Base-by-base conservation (phyloP, 2,888 invertebrate genomes). In the Choreutis nemorana region DNA sequence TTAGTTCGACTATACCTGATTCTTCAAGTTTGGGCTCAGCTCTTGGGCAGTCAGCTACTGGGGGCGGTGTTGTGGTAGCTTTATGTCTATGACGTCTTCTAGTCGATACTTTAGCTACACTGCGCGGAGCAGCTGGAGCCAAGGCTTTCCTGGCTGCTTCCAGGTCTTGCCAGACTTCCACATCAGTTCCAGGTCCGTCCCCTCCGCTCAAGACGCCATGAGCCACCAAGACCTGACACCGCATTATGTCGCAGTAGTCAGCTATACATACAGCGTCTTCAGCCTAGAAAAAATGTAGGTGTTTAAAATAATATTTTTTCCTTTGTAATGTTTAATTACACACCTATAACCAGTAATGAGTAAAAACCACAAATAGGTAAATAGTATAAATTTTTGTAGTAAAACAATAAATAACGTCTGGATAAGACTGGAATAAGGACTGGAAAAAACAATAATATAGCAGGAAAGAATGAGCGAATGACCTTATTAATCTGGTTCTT, bases 231-330 rank as follows among this genome's bases (percentile, higher is more conserved):
- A 95, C 92, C 62, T 94, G 93, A 68, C 96, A 96, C 45, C 96
- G 86, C 89, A 96, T 94, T 49, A 96, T 91, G 75, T 96, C 95
- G 82, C 96, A 97, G 75, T 90, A 95, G 67, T 95, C 94, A 29
- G 94, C 93, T 51, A 95, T 83, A 67, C 96, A 96, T 50, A 95
- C 90, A 37, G 93, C 89, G 67, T 94, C 94, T 72, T 94, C 92
- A 31, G 89, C 92, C 94, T 94, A 55, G 14, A 46, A 39, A n/a
- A n/a, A n/a, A n/a, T n/a, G n/a, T n/a, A n/a, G n/a, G n/a, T n/a
- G n/a, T n/a, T n/a, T n/a, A n/a, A n/a, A n/a, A n/a, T n/a, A n/a
- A n/a, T n/a, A n/a, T n/a, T n/a, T n/a, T n/a, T n/a, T n/a, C n/a
- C n/a, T n/a, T n/a, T n/a, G n/a, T n/a, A n/a, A n/a, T n/a, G n/a